Base-by-base conservation (phyloP, 2,888 invertebrate species). In the Athripsodes cinereus region DNA sequence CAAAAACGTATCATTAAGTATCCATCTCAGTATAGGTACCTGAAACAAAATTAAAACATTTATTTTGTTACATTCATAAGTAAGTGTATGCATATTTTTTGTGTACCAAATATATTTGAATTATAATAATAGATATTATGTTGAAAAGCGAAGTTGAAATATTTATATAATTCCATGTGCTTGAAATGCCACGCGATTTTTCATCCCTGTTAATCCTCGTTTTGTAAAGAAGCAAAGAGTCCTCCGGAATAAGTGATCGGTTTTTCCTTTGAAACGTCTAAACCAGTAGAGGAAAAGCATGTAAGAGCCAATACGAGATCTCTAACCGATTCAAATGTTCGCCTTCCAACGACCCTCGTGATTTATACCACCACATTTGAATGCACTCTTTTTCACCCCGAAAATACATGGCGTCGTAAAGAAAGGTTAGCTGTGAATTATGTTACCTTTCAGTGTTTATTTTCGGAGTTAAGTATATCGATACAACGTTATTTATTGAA, bases 311-410 rank as follows among this genome's bases (percentile, higher is more conserved):
- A 58, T 57, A 59, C 52, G 40, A 50, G 59, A 59, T 54, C 57
- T 62, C 57, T 55, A 58, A 54, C 54, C 57, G 54, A 58, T 59
- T 59, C 57, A 50, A 53, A 57, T 40, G 40, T 40, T 40, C 40
- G 16, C 40, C 40, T 40, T 49, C 52, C 55, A 55, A 53, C 50
- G 61, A 56, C 46, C 56, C 61, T 48, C 46, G 58, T 62, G 62
- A 62, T 62, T 62, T 62, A 62, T 62, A 50, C 56, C 57, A 56
- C 52, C 50, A 60, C 62, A 62, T 62, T 62, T 62, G 62, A 62
- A 62, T 62, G 62, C 62, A 62, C 60, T 62, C 57, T 58, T 60
- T 60, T 56, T 60, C 54, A 53, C 40, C 47, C 31, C 20, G 49
- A 52, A 56, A 57, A 60, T 60, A 60, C 54, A 57, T 53, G 40